Base-by-base conservation (phyloP, 2,797 vertebrate species). In the Intellagama lesueurii region DNA sequence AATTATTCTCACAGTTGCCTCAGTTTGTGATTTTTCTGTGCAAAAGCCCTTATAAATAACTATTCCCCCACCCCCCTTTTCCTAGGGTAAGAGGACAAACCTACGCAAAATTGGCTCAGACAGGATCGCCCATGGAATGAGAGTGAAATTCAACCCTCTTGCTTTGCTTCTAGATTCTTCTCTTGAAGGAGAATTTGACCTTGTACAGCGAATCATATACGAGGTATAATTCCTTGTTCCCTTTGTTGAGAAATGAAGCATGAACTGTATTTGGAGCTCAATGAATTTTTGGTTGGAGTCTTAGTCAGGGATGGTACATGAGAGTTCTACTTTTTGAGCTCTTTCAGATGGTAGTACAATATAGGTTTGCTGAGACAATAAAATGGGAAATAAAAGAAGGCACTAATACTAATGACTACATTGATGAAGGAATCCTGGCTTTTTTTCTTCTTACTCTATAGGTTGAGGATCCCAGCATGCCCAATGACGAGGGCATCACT, bases 121-220 rank as follows among this genome's bases (percentile, higher is more conserved):
- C 93, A 97, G 99, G 88, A 99, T 99, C 44, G 97, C 96, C 19
- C 99, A 99, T 86, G 96, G 95, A 86, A 99, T 99, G 99, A 97
- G 99, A 94, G 99, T 99, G 92, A 98, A 98, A 90, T 99, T 99
- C 96, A 99, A 99, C 94, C 99, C 99, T 0, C 97, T 99, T 0
- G 98, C 99, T 1, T 96, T 99, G 89, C 97, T 99, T 83, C 97
- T 99, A 77, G 99, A 99, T 96, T 99, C 99, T 0, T 99, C 99
- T 86, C 97, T 99, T 96, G 99, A 99, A 93, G 99, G 99, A 87
- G 99, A 99, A 95, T 99, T 97, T 93, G 99, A 99, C 95, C 97
- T 99, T 19, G 99, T 99, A 84, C 99, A 99, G 97, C 98, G 99
- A 95, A 99, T 99, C 95, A 99, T 99, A 93, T 99, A 99, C 88